Percentiles rank a stretch among this genome's conserved stretches.
These are phyloP conservation scores for Himalopsyche phryganea DNA, from an alignment of 1,140 invertebrate species.

Conservation along the genomic window DNA sequence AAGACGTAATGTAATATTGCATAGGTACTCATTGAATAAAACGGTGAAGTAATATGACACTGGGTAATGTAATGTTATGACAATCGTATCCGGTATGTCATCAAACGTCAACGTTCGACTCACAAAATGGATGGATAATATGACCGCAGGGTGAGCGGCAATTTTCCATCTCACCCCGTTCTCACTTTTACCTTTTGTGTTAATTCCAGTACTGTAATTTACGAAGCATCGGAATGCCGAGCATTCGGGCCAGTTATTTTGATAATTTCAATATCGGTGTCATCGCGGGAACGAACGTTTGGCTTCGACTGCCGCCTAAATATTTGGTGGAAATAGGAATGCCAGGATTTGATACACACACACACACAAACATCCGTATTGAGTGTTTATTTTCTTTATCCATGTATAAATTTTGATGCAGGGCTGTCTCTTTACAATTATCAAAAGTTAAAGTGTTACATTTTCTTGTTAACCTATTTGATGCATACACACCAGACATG, in stretches of 20 bases:
- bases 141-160: too few species aligned
- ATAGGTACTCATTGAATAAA: too few species aligned
- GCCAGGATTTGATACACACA: not conserved
- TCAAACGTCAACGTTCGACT: too few species aligned
- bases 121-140: too few species aligned
- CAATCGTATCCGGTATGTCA: too few species aligned
- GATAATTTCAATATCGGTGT: constrained; percentile 35
- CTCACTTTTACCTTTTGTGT: constrained; percentile 13
- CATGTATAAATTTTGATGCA: constrained; percentile 1
- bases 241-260: constrained; percentile 32
- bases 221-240: constrained; percentile 17
- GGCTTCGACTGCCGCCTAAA: not conserved
- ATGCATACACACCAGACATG: too few species aligned
- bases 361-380: not conserved
- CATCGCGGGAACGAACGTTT: constrained; percentile 9
- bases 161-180: constrained; percentile 1
- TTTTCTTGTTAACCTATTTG: too few species aligned
- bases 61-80: too few species aligned
- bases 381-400: constrained; percentile 3
- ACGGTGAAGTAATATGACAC: too few species aligned
- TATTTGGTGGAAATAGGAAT: constrained; percentile 2
- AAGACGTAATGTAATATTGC: too few species aligned
- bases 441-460: too few species aligned
- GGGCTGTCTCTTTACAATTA: too few species aligned
- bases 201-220: constrained; percentile 20